A percentile compares a stretch with the other conserved stretches of the same genome.
These are phyloP conservation scores for Charaxes varanes DNA, from an alignment of 1,140 invertebrate genomes.

Conservation along the genomic window DNA sequence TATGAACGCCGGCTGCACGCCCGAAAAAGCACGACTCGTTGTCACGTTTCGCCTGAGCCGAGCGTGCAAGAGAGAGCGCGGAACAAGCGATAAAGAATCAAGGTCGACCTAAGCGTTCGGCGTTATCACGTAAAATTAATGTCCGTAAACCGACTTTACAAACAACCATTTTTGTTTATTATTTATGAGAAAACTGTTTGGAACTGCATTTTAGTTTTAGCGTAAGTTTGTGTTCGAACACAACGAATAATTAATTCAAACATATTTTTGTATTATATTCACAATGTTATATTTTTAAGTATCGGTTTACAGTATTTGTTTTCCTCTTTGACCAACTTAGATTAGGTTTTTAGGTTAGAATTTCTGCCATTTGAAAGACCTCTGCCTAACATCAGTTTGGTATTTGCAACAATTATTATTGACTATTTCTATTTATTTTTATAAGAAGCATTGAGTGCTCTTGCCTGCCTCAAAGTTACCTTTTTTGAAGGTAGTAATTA, in stretches of 20 bases:
- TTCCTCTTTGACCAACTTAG: conserved; percentile 29
- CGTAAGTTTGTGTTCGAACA: conserved; percentile 33
- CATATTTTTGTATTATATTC: conserved; percentile 54
- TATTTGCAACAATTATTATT: conserved; percentile 22
- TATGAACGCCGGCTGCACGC: too few species aligned
- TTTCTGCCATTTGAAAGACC: conserved; percentile 40
- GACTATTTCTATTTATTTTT: conserved; percentile 26
- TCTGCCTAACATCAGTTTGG: conserved; percentile 36
- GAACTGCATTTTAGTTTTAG: conserved; percentile 11
- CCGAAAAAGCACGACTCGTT: too few species aligned
- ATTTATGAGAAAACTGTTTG: conserved; percentile 1
- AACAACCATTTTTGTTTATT: too few species aligned
- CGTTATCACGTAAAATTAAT: too few species aligned
- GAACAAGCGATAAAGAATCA: too few species aligned
- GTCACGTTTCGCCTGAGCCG: too few species aligned
- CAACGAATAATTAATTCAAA: conserved; percentile 27
- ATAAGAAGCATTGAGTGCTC: conserved; percentile 34
- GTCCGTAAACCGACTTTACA: too few species aligned
- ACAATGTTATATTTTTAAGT: conserved; percentile 39
- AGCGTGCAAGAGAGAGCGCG: too few species aligned
- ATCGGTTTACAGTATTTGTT: conserved; percentile 49
- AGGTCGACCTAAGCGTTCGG: conserved; percentile 4
- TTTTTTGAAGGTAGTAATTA: conserved; percentile 35
- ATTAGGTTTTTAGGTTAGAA: conserved; percentile 43
- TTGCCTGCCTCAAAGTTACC: conserved; percentile 52